Conservation (phyloP, 2,113 vertebrate species). For the Malaclemys terrapin region DNA sequence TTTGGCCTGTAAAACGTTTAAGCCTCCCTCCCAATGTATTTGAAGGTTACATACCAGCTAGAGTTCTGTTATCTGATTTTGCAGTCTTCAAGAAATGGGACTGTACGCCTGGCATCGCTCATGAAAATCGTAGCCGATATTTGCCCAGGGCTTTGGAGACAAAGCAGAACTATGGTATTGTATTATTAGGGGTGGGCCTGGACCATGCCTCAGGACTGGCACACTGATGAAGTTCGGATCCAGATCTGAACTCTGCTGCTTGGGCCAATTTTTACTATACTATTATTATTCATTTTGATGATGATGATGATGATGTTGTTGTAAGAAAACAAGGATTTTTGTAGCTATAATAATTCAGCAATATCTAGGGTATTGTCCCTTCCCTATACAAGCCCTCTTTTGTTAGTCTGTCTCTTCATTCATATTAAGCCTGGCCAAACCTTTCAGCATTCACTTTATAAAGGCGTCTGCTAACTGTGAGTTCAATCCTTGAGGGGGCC, state of each 20-base stretch:
- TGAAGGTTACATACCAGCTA: not conserved
- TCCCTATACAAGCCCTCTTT: not conserved
- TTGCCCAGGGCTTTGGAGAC: not conserved
- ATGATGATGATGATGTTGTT: not conserved
- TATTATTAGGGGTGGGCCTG: not conserved
- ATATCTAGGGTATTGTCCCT: not conserved
- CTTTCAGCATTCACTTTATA: not conserved
- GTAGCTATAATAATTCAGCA: not conserved
- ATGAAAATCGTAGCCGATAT: not conserved
- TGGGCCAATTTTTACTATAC: not conserved
- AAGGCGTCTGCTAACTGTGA: not conserved
- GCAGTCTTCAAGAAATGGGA: not conserved
- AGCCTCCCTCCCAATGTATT: not conserved
- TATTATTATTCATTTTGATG: not conserved
- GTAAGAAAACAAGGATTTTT: not conserved
- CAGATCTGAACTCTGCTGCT: not conserved
- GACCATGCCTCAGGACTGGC: not conserved
- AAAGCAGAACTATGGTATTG: not conserved
- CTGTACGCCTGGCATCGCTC: not conserved
- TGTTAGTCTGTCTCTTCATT: too few species aligned
- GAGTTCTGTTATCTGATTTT: not conserved
- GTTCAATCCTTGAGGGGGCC: too few species aligned
- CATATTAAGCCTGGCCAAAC: not conserved
- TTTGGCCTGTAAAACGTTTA: not conserved
- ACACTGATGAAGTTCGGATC: accelerated